Percentiles rank a stretch among this genome's conserved stretches.
phyloP scores from a whole-genome alignment of 2,888 invertebrate genomes.

The Lithodes maja region DNA sequence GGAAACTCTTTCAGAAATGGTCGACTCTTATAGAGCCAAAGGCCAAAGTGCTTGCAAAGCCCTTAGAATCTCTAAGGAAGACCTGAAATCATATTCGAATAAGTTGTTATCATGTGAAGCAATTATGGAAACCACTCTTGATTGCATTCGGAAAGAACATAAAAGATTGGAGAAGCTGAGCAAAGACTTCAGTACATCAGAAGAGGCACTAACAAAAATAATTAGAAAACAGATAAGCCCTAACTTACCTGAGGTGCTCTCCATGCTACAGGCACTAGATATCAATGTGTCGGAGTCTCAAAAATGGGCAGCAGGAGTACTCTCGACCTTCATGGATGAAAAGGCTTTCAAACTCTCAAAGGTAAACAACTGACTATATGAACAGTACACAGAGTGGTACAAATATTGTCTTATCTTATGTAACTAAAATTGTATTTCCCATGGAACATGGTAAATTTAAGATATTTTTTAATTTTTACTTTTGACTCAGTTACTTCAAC shows the following conservation, averaged over 20 bases:
- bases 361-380: neutral
- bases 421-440: too few species aligned
- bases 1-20: conserved; percentile 16
- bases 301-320: neutral
- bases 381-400: too few species aligned
- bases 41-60: neutral
- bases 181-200: neutral
- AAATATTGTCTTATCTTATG: too few species aligned
- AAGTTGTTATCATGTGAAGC: neutral
- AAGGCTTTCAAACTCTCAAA: neutral
- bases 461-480: too few species aligned
- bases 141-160: conserved; percentile 6
- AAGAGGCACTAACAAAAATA: neutral
- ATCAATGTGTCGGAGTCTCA: neutral
- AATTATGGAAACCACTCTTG: neutral
- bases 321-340: neutral
- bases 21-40: neutral
- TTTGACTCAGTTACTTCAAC: too few species aligned
- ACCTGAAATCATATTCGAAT: neutral
- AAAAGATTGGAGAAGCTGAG: neutral
- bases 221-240: neutral
- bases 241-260: neutral
- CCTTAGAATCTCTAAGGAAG: neutral
- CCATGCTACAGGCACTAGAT: neutral
- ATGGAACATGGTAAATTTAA: too few species aligned